Conservation (phyloP, 2,888 invertebrate species). For the Platycnemis pennipes region DNA sequence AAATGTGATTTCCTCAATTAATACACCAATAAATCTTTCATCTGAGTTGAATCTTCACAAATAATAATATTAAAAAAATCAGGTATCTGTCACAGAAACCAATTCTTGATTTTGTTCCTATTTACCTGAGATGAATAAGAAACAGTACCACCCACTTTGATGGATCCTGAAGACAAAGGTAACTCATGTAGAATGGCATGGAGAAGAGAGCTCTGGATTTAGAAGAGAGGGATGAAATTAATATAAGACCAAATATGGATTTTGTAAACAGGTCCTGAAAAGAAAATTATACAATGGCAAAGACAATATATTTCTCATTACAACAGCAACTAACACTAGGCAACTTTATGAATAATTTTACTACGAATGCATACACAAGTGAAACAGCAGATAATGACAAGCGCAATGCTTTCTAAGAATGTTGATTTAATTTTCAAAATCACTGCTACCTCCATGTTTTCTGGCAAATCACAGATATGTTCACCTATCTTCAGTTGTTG, state of each 20-base stretch:
- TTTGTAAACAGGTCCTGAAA: background rate
- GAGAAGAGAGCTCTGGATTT: slow-evolving; percentile 82
- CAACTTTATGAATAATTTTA: too few relatives aligned
- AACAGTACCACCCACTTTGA: slow-evolving; percentile 83
- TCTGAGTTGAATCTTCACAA: too few relatives aligned
- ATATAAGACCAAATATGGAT: slow-evolving; percentile 40
- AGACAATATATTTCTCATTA: slow-evolving; percentile 34
- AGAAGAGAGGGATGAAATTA: slow-evolving; percentile 48
- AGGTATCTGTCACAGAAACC: too few relatives aligned
- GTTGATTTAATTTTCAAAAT: background rate
- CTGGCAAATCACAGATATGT: too few relatives aligned
- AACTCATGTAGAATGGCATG: slow-evolving; percentile 88
- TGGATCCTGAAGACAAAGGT: slow-evolving; percentile 82
- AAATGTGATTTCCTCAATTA: too few relatives aligned
- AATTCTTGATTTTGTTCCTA: background rate
- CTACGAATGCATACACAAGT: too few relatives aligned
- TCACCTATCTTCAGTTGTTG: too few relatives aligned
- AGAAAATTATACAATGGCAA: slow-evolving; percentile 41
- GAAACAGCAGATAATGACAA: too few relatives aligned
- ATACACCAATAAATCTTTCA: too few relatives aligned
- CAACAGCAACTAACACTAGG: background rate
- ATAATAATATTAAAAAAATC: too few relatives aligned
- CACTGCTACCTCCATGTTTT: too few relatives aligned
- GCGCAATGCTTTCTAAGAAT: too few relatives aligned
- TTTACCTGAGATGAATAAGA: slow-evolving; percentile 87